Conservation (phyloP, 1,140 invertebrate genomes). For the Tribolium madens region DNA sequence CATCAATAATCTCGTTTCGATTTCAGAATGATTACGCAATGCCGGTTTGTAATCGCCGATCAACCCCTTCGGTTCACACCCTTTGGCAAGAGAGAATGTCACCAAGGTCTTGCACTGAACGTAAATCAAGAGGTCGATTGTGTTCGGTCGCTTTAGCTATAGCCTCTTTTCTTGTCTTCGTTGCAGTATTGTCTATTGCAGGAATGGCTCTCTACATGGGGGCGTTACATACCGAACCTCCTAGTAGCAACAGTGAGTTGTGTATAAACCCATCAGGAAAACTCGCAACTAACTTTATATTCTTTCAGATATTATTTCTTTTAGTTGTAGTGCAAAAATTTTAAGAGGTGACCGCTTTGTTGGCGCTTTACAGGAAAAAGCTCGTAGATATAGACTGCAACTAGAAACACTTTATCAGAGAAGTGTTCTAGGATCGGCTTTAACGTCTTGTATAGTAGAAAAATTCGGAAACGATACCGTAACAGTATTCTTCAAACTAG, state of each 20-base stretch:
- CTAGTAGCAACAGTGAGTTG: conserved; percentile 60
- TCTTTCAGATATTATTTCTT: conserved; percentile 74
- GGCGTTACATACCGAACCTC: conserved; percentile 69
- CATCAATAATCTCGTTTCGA: not conserved
- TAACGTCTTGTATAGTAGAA: conserved; percentile 74
- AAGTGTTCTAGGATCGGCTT: conserved; percentile 73
- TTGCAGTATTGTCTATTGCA: conserved; percentile 79
- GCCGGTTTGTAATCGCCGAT: conserved; percentile 54
- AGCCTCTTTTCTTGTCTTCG: conserved; percentile 76
- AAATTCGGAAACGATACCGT: conserved; percentile 77
- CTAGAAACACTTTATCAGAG: conserved; percentile 67
- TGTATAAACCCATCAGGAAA: not conserved
- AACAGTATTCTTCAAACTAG: conserved; percentile 81
- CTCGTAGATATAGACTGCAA: conserved; percentile 70
- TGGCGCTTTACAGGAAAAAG: conserved; percentile 72
- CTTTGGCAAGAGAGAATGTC: conserved; percentile 57
- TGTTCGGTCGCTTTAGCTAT: conserved; percentile 77
- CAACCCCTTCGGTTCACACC: conserved; percentile 53
- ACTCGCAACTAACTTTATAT: not conserved
- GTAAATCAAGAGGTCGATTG: conserved; percentile 66
- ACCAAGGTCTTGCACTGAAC: conserved; percentile 37
- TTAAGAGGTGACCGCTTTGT: conserved; percentile 76
- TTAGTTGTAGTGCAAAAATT: conserved; percentile 77
- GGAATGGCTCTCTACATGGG: conserved; percentile 84
- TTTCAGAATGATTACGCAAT: conserved; percentile 61